Evolutionary conservation across 2,113 vertebrate species (phyloP), one percentile per base, ranked within the genome.

Genomic region (Forbesichthys agassizii): DNA sequence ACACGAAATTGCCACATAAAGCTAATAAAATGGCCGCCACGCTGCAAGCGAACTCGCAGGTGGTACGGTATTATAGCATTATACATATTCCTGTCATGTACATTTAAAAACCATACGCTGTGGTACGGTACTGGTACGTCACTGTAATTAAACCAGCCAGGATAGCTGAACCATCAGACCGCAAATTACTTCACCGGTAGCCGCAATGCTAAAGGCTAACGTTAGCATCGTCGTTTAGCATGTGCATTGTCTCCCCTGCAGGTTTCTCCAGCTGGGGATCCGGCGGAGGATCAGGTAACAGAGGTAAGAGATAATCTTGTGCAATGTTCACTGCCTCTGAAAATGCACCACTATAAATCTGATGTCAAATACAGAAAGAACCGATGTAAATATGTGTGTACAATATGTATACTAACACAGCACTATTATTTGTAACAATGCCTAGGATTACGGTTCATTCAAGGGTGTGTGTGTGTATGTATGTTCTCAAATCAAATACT

Each of bases 241-340:
- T 42, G 36, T 27, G 18, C 48, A 4, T 66, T 1, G 14, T 1
- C 6, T 48, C 11, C 11, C 49, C 59, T 56, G 4, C 46, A 93
- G 91, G 91, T 52, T 93, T 89, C 66, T 92, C 91, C 51, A 88
- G 82, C 47, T 93, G 92, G 92, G 89, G 91, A 63, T 42, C 36
- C 5, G 87, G 89, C 3, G 88, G 90, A 27, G 84, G 84, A 1
- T 83, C 81, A n/a, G 79, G 88, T 47, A 90, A 49, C 77, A 89
- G 90, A 90, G 90, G 92, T 92, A 57, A 86, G 83, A 14, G 49
- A n/a, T 11, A 14, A 55, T 27, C 27, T 33, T 33, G 56, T 58
- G 18, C 7, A 42, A 5, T 42, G 36, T 8, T 8, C 36, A 42
- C 36, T 42, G 36, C 36, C 5, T 42, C 36, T 42, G 36, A 42